These are phyloP conservation scores for Acestrorhynchus altus DNA, from an alignment of 2,797 vertebrate species.

Conservation along the genomic window DNA sequence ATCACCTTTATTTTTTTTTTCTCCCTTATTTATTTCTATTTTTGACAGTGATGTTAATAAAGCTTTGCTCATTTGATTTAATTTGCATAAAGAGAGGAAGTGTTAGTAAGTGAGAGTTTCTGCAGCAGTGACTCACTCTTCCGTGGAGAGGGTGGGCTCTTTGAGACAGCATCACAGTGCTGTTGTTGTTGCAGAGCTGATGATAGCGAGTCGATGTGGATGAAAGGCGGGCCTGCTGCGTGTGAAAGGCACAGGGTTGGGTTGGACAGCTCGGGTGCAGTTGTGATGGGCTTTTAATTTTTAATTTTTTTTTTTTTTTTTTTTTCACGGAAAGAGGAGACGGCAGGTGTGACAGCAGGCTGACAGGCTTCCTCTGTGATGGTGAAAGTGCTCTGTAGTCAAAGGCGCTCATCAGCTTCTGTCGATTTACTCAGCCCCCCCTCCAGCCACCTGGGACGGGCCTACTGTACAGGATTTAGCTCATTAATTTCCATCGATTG, in stretches of 20 bases:
- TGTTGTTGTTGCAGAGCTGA: conserved; percentile 18
- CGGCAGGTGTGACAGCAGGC: conserved; percentile 42
- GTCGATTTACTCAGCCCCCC: conserved; percentile 27
- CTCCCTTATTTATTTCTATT: background rate
- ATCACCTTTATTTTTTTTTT: background rate
- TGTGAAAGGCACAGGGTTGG: background rate
- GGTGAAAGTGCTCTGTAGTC: conserved; percentile 32
- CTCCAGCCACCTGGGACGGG: conserved; percentile 24
- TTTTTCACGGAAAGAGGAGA: conserved; percentile 27
- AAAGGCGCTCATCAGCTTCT: conserved; percentile 44
- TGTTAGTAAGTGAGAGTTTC: conserved; percentile 1
- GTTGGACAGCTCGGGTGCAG: conserved; percentile 30
- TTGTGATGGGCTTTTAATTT: conserved; percentile 25
- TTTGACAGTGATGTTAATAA: background rate
- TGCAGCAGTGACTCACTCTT: conserved; percentile 20
- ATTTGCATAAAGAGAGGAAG: background rate
- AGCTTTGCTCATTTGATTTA: background rate
- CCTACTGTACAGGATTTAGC: conserved; percentile 47
- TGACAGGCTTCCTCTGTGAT: conserved; percentile 39
- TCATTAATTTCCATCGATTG: conserved; percentile 74
- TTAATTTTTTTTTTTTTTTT: too few species aligned
- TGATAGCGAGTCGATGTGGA: conserved; percentile 39
- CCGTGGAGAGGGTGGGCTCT: conserved; percentile 1
- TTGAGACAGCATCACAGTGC: conserved; percentile 21
- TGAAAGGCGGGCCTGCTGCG: conserved; percentile 23